Conservation (phyloP, 92 coral and sea anemone species). For the Epizoanthus scotinus region DNA sequence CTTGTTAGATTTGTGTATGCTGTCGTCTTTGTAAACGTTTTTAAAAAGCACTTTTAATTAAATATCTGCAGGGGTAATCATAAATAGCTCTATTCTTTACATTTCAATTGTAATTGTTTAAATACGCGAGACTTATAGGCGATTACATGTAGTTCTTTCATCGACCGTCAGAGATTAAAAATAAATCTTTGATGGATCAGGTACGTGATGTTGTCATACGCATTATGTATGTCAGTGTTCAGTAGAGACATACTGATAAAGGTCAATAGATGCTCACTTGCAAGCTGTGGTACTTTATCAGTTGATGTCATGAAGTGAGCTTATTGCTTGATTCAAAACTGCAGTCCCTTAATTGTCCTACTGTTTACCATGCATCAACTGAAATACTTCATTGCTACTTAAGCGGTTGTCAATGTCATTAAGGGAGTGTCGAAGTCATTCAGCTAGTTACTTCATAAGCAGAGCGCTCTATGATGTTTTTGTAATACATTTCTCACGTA, state of each 20-base stretch:
- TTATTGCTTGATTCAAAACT: no score
- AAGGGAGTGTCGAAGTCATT: no score
- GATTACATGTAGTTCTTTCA: neutral
- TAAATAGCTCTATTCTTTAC: neutral
- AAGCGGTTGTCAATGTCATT: no score
- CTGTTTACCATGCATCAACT: no score
- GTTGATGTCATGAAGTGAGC: no score
- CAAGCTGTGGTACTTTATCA: neutral
- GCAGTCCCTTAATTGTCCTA: no score
- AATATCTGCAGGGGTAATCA: neutral
- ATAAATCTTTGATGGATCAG: neutral
- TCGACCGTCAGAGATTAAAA: neutral
- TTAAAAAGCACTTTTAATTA: constrained; percentile 11
- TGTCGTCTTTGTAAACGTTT: constrained; percentile 2
- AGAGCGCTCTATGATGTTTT: no score
- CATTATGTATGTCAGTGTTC: neutral
- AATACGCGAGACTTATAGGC: neutral
- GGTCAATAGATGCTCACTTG: neutral
- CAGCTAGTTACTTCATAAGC: no score
- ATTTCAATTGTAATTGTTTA: constrained; percentile 4
- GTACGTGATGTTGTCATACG: neutral
- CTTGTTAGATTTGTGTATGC: neutral
- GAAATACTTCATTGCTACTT: no score
- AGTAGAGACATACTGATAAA: neutral
- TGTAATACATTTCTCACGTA: no score